Evolutionary conservation across 2,113 vertebrate genomes (phyloP).

Genomic region (Catharus bicknelli): DNA sequence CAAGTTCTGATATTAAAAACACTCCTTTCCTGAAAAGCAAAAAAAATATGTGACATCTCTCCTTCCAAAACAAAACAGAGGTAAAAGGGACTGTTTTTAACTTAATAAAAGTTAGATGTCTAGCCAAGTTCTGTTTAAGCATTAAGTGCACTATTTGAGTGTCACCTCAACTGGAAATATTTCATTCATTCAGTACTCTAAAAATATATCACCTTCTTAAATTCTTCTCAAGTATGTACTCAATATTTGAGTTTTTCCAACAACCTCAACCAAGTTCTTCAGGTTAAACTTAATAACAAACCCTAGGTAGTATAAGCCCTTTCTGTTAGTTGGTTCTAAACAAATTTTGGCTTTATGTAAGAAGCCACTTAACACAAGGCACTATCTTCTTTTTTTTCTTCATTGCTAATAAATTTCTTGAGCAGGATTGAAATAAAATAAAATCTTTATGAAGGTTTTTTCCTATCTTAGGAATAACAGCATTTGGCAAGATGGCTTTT

Average conservation of each 20-base stretch:
- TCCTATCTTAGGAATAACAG: not conserved
- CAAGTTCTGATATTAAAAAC: not conserved
- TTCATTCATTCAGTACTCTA: slow-evolving; percentile 46
- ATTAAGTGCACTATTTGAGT: slow-evolving; percentile 40
- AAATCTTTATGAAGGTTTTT: not conserved
- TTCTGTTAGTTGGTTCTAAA: not conserved
- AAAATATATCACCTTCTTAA: slow-evolving; percentile 62
- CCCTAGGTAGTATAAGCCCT: not conserved
- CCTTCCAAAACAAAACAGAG: slow-evolving; percentile 14
- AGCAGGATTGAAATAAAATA: not conserved
- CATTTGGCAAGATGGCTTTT: not conserved
- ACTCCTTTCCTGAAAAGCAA: not conserved
- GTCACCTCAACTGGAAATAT: slow-evolving; percentile 50
- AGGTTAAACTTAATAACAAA: slow-evolving; percentile 18
- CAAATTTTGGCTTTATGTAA: not conserved
- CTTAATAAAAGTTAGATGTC: not conserved
- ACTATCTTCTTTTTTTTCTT: not conserved
- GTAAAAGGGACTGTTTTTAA: slow-evolving; percentile 8
- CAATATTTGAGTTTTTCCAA: slow-evolving; percentile 29
- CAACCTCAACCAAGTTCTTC: not conserved
- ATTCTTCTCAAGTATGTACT: slow-evolving; percentile 51
- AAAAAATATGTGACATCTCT: not conserved
- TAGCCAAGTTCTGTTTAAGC: slow-evolving; percentile 41
- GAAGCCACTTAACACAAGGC: not conserved
- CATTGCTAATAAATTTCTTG: not conserved